Conservation (phyloP, 35 echinoderm and acorn worm species). For the Ptychodera flava region DNA sequence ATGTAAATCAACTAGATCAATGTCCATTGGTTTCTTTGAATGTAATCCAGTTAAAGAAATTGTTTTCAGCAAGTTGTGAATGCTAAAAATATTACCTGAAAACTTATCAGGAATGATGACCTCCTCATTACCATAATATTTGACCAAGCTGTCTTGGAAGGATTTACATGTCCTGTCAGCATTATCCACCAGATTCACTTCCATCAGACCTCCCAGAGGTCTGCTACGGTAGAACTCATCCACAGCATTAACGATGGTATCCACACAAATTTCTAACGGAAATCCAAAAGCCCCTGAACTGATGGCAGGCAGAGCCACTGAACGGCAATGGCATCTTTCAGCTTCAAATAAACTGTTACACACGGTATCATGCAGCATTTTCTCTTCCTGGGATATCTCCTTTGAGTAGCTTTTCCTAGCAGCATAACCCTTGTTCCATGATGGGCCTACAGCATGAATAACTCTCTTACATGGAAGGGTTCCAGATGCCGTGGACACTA, state of each 20-base stretch:
- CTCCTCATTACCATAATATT: background rate
- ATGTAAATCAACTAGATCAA: too few species aligned
- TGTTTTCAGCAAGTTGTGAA: too few species aligned
- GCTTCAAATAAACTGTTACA: background rate
- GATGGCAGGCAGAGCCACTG: conserved; percentile 38
- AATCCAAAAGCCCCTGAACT: conserved; percentile 37
- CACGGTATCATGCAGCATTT: conserved; percentile 3
- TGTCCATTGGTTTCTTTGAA: too few species aligned
- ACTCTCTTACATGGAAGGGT: conserved; percentile 23
- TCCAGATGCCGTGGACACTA: conserved; percentile 17
- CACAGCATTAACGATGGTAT: conserved; percentile 13
- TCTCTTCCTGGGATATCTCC: background rate
- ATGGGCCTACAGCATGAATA: conserved; percentile 51
- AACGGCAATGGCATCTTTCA: background rate
- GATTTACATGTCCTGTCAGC: background rate
- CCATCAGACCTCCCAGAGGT: background rate
- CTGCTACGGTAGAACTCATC: conserved; percentile 7
- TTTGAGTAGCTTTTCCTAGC: background rate
- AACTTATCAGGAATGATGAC: background rate
- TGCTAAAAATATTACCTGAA: too few species aligned
- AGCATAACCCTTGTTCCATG: conserved; percentile 10
- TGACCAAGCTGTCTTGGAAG: background rate
- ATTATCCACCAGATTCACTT: background rate
- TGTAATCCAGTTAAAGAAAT: too few species aligned
- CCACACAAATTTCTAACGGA: conserved; percentile 21